Percentiles rank a stretch among this genome's conserved stretches.
phyloP scores from a whole-genome alignment of 2,797 vertebrate species.

The Acipenser ruthenus region DNA sequence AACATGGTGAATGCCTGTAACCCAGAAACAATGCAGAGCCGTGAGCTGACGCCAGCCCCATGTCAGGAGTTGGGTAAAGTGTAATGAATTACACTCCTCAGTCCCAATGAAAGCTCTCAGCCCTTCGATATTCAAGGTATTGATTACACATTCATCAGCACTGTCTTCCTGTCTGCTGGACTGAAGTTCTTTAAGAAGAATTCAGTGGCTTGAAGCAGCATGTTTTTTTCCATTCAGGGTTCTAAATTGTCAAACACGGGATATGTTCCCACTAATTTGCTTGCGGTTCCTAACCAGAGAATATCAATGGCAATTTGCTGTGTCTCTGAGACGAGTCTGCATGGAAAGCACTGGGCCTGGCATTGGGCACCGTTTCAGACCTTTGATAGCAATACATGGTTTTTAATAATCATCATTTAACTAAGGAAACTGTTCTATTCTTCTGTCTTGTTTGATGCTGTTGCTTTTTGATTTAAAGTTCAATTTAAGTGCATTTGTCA shows the following conservation, averaged over 20 bases:
- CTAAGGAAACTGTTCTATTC: too few relatives aligned
- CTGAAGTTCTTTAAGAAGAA: background rate
- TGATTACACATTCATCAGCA: slow-evolving; percentile 2
- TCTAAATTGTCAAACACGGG: background rate
- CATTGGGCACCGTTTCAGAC: background rate
- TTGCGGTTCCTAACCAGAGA: background rate
- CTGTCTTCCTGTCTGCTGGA: background rate
- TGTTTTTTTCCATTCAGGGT: background rate
- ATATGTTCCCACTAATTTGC: background rate
- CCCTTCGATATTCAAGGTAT: background rate
- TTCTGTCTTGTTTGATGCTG: too few relatives aligned
- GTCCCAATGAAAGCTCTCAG: slow-evolving; percentile 2
- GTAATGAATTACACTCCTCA: slow-evolving; percentile 6
- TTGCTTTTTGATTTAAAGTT: too few relatives aligned
- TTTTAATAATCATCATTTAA: too few relatives aligned
- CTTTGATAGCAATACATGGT: too few relatives aligned
- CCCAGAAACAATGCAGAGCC: slow-evolving; percentile 3
- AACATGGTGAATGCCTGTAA: background rate
- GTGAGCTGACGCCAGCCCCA: slow-evolving; percentile 7
- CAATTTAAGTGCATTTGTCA: too few relatives aligned
- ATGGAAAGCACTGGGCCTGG: background rate
- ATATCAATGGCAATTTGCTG: background rate
- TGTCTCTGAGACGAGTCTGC: background rate
- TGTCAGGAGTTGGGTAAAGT: background rate
- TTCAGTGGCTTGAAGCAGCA: background rate